Percentiles rank a stretch among this genome's conserved stretches.
Evolutionary conservation across 2,888 invertebrate genomes (phyloP).

Genomic region (Apantesis nais): DNA sequence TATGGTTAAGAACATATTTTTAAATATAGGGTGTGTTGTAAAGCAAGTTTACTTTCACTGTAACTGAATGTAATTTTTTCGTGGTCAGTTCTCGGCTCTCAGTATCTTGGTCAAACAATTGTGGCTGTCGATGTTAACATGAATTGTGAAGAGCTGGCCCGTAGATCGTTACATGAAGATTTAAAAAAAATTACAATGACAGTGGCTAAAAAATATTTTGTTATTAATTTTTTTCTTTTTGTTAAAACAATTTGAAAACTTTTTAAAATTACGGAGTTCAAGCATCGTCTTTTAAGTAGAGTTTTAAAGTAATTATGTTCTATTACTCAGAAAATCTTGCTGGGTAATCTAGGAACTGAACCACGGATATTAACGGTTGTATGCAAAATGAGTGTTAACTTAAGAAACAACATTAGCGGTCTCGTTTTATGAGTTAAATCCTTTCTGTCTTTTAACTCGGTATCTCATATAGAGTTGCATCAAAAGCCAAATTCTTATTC

Average conservation of each 20-base stretch:
- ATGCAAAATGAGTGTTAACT: not conserved
- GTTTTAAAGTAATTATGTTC: too few relatives aligned
- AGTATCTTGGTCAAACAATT: not conserved
- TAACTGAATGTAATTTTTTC: not conserved
- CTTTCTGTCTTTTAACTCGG: not conserved
- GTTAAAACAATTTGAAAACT: too few relatives aligned
- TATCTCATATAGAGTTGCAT: not conserved
- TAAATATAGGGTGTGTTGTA: slow-evolving; percentile 28
- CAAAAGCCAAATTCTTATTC: not conserved
- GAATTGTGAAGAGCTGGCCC: not conserved
- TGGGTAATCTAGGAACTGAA: not conserved
- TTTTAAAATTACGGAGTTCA: too few relatives aligned
- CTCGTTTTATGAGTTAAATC: not conserved
- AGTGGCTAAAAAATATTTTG: not conserved
- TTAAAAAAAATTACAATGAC: not conserved
- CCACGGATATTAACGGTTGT: not conserved
- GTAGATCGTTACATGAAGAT: not conserved
- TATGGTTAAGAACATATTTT: slow-evolving; percentile 18
- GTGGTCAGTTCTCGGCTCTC: not conserved
- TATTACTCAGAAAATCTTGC: not conserved
- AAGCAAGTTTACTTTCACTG: slow-evolving; percentile 16
- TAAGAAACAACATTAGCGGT: not conserved
- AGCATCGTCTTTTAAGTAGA: too few relatives aligned
- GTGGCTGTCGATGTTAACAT: not conserved
- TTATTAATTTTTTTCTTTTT: not conserved